phyloP scores from a whole-genome alignment of 2,888 invertebrate species.

The Eristalinus aeneus region DNA sequence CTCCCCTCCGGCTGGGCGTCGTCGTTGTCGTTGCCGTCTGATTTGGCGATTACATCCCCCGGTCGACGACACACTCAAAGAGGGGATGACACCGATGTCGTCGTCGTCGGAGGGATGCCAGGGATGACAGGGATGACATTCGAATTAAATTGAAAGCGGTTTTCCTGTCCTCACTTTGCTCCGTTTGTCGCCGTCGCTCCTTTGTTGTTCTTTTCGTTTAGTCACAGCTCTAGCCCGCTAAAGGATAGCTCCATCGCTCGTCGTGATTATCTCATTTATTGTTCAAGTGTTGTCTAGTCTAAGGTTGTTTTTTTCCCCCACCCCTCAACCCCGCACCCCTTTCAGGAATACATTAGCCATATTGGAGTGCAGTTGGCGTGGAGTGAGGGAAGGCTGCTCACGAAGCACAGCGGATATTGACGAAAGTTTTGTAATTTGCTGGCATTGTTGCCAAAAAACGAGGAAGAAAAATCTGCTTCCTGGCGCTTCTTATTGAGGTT shows the following conservation, averaged over 20 bases:
- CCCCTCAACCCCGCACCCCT: background rate
- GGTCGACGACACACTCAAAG: constrained; percentile 40
- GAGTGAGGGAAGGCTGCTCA: background rate
- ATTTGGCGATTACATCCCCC: constrained; percentile 55
- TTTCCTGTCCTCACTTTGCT: constrained; percentile 7
- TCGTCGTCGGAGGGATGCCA: background rate
- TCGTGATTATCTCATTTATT: constrained; percentile 50
- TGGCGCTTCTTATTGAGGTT: background rate
- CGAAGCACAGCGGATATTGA: background rate
- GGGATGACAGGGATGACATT: constrained; percentile 24
- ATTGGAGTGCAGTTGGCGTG: constrained; percentile 45
- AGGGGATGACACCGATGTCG: constrained; percentile 13
- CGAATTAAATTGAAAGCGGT: constrained; percentile 61
- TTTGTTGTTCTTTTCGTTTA: background rate
- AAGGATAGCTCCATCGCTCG: constrained; percentile 23
- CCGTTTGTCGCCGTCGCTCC: constrained; percentile 10
- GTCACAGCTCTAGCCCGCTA: background rate
- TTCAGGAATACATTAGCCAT: constrained; percentile 57
- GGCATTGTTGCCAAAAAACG: constrained; percentile 56
- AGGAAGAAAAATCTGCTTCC: constrained; percentile 14
- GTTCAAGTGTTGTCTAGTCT: constrained; percentile 25
- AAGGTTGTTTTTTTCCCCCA: background rate
- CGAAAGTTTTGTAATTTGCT: constrained; percentile 59
- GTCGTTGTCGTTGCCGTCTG: constrained; percentile 4
- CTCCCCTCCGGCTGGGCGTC: background rate